phyloP scores from a whole-genome alignment of 2,888 invertebrate species.

The Hirtodrosophila histrioides region DNA sequence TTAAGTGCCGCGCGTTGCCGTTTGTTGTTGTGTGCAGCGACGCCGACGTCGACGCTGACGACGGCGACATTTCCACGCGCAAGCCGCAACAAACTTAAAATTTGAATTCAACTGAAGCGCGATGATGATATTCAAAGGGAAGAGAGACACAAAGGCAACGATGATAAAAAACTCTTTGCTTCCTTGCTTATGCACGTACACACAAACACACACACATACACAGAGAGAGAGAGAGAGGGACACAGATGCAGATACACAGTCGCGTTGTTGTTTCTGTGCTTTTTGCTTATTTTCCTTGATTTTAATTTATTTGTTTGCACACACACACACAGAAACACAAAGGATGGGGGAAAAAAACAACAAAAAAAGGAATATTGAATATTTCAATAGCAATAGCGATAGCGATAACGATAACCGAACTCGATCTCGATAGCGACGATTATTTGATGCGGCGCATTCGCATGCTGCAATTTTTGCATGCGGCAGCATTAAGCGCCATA shows the following conservation, averaged over 20 bases:
- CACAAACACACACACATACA: slow-evolving; percentile 11
- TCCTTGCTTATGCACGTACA: slow-evolving; percentile 37
- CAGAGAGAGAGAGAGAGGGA: slow-evolving; percentile 3
- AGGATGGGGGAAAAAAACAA: slow-evolving; percentile 36
- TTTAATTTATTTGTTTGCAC: slow-evolving; percentile 45
- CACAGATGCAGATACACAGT: not conserved
- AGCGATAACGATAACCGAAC: slow-evolving; percentile 23
- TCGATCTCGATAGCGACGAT: slow-evolving; percentile 24
- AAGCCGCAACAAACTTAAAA: slow-evolving; percentile 56
- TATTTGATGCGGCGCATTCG: slow-evolving; percentile 43
- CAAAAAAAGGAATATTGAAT: slow-evolving; percentile 29
- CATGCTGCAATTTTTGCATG: slow-evolving; percentile 58
- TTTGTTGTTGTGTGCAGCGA: slow-evolving; percentile 58
- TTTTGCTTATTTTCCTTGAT: slow-evolving; percentile 41
- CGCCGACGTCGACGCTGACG: slow-evolving; percentile 66
- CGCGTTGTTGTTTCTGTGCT: slow-evolving; percentile 41
- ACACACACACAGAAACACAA: slow-evolving; percentile 28
- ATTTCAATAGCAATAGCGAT: slow-evolving; percentile 30
- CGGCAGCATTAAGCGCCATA: slow-evolving; percentile 64
- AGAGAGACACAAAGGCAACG: slow-evolving; percentile 34
- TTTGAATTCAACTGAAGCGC: slow-evolving; percentile 37
- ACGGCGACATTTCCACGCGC: slow-evolving; percentile 67
- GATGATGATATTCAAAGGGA: slow-evolving; percentile 10
- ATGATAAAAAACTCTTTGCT: slow-evolving; percentile 35
- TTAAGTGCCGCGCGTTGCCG: slow-evolving; percentile 56